Percentiles rank a stretch among this genome's conserved stretches.
These are phyloP conservation scores for Calcarius lapponicus DNA, from an alignment of 2,797 vertebrate species.

Conservation along the genomic window DNA sequence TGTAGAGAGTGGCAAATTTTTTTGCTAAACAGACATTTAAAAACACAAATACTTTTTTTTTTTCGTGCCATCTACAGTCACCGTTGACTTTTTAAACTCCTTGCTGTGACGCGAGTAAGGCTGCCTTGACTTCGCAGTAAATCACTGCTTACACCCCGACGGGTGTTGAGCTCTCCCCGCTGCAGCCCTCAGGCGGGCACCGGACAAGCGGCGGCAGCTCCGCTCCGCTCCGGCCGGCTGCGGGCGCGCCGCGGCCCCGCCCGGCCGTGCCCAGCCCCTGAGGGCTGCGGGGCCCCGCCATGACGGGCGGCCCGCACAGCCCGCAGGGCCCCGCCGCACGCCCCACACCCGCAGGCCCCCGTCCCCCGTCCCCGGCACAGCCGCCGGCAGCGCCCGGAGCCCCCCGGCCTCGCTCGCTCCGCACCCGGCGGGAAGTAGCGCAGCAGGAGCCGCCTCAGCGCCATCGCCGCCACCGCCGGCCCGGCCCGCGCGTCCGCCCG, in stretches of 20 bases:
- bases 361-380: not conserved
- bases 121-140: fast-evolving
- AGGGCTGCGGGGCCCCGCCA: not conserved
- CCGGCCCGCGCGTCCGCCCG: not conserved
- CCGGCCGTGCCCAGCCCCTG: not conserved
- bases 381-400: not conserved
- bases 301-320: not conserved
- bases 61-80: not conserved
- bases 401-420: not conserved
- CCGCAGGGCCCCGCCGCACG: not conserved
- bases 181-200: not conserved
- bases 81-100: not conserved
- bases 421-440: conserved; percentile 91
- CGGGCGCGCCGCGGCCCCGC: not conserved
- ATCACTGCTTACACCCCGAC: not conserved
- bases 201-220: fast-evolving
- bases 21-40: not conserved
- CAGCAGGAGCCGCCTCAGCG: conserved; percentile 85
- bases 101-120: fast-evolving
- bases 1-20: not conserved
- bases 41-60: fast-evolving
- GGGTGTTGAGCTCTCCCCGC: not conserved
- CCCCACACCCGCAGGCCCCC: not conserved
- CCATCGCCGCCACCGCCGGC: conserved; percentile 72
- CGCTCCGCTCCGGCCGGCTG: fast-evolving